These are phyloP conservation scores for Leptobrachium ailaonicum DNA, from an alignment of 2,113 vertebrate species.

Conservation along the genomic window DNA sequence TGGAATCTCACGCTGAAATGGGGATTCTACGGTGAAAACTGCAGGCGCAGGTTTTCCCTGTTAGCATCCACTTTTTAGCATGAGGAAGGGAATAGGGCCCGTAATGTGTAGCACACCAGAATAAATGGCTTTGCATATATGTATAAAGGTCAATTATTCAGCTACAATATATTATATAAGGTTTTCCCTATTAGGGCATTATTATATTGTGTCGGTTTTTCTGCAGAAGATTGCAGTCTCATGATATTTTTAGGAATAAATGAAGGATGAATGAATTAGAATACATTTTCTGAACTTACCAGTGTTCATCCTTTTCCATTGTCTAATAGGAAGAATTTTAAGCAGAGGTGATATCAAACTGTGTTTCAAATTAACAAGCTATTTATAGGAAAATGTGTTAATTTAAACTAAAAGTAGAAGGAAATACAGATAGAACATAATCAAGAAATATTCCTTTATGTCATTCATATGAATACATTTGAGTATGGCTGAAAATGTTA, in stretches of 20 bases:
- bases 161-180: neutral
- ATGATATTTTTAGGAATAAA: constrained; percentile 25
- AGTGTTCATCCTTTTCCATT: constrained; percentile 6
- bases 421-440: too few relatives aligned
- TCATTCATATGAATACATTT: too few relatives aligned
- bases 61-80: too few relatives aligned
- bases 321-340: constrained; percentile 17
- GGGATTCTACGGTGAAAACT: too few relatives aligned
- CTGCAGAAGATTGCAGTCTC: neutral
- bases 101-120: neutral
- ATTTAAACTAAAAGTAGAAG: constrained; percentile 4
- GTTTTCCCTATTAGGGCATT: constrained; percentile 25
- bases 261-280: constrained; percentile 29
- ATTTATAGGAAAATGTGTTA: constrained; percentile 28
- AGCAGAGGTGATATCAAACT: constrained; percentile 27
- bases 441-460: too few relatives aligned
- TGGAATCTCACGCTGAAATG: too few relatives aligned
- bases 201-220: constrained; percentile 30
- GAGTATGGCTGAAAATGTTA: too few relatives aligned
- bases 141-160: constrained; percentile 19
- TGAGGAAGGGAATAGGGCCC: too few relatives aligned
- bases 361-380: constrained; percentile 33
- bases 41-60: too few relatives aligned
- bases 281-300: constrained; percentile 12
- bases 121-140: constrained; percentile 26